Base-by-base conservation (phyloP, 1,140 invertebrate species). In the Leguminivora glycinivorella region DNA sequence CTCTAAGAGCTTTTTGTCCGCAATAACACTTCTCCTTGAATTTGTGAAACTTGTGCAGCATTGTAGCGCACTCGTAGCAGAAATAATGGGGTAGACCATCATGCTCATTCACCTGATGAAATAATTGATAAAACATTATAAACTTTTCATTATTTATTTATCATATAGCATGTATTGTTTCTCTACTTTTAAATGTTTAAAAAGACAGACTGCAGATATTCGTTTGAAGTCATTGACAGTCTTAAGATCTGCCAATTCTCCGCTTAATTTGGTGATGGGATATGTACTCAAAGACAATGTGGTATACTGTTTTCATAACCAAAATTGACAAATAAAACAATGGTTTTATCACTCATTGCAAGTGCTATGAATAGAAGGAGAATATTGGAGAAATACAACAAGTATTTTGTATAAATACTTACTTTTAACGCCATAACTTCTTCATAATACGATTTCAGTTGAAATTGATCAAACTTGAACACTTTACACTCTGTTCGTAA, bases 21-120 rank as follows among this genome's bases (percentile, higher is more conserved):
- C 47, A 74, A 40, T 77, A 77, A 70, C 88, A 89, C 72, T 89
- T 90, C 73, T 88, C 88, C 58, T 87, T 89, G 43, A 90, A 90
- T 47, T 84, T 86, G 72, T 89, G 87, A 56, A 82, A 88, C 67
- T 89, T 90, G 24, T 87, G 82, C 26, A 90, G 73, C 19, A 85
- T 73, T 31, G 75, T 80, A 0, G 85, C 81, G 72, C 88, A 90
- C 75, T 90, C 87, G 68, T 80, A 87, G 68, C 88, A 90, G 70
- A 89, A 87, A 69, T 80, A 87, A 6, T 82, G 75, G 4, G 86
- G 88, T 29, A 88, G 70, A 0, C 72, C 74, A 71, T 90, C 86
- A 31, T 68, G 63, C 6, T 81, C 73, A 67, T 75, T 70, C 0
- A 84, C 73, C 87, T 90, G 72, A 12, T 24, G 56, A 38, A 43